A percentile compares a stretch with the other conserved stretches of the same genome.
These are phyloP conservation scores for Melinopterus prodromus DNA, from an alignment of 2,888 invertebrate genomes.

Conservation along the genomic window DNA sequence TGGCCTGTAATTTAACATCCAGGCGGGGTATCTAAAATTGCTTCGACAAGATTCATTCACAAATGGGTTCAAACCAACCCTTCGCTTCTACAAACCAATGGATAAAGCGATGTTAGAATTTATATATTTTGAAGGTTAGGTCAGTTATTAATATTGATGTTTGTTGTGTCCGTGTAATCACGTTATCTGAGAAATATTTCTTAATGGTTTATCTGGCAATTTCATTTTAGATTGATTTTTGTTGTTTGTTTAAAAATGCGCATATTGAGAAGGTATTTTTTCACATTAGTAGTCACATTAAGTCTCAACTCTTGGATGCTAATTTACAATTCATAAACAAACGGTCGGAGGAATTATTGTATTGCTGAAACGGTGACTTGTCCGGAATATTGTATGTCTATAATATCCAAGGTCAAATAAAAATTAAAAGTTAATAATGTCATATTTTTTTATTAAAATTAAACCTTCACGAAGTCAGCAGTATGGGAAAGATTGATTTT, in stretches of 20 bases:
- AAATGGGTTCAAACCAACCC: not conserved
- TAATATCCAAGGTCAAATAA: not conserved
- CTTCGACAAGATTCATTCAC: not conserved
- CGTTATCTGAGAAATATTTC: no score
- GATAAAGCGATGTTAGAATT: not conserved
- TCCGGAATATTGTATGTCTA: not conserved
- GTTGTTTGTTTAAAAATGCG: no score
- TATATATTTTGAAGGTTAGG: not conserved
- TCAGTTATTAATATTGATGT: no score
- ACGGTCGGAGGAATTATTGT: not conserved
- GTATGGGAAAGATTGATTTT: not conserved
- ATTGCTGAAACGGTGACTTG: not conserved
- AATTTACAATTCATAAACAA: not conserved
- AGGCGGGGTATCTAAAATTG: not conserved
- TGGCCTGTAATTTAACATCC: not conserved
- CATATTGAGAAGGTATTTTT: not conserved
- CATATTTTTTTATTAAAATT: no score
- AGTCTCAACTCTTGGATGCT: not conserved
- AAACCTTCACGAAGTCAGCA: no score
- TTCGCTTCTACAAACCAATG: not conserved
- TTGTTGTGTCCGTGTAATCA: no score
- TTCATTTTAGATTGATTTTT: not conserved
- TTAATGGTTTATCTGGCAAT: not conserved
- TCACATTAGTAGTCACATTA: not conserved
- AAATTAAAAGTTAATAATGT: not conserved